Conservation (phyloP, 2,113 vertebrate species). For the Sorex fumeus region DNA sequence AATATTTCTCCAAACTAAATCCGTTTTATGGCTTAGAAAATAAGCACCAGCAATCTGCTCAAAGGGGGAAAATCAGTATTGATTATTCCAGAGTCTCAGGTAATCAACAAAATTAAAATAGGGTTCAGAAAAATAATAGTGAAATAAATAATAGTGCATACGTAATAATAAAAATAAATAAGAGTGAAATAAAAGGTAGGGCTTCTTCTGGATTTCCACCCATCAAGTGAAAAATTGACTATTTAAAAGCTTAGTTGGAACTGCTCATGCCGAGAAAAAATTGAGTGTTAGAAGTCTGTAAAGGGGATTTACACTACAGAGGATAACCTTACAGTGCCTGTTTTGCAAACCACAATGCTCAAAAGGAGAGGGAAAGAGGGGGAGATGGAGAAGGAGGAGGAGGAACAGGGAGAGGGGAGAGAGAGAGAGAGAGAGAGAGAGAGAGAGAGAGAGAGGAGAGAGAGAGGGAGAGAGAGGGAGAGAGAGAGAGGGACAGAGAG, state of each 20-base stretch:
- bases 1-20: not conserved
- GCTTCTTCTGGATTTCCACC: not conserved
- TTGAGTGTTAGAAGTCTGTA: too few relatives aligned
- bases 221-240: not conserved
- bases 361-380: too few relatives aligned
- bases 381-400: too few relatives aligned
- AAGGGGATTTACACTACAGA: too few relatives aligned
- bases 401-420: too few relatives aligned
- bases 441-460: too few relatives aligned
- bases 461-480: too few relatives aligned
- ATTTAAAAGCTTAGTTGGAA: not conserved
- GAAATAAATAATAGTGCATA: not conserved
- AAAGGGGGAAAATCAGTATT: not conserved
- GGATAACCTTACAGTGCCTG: too few relatives aligned
- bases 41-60: not conserved
- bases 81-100: not conserved
- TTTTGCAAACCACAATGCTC: too few relatives aligned
- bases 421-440: too few relatives aligned
- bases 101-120: conserved; percentile 41
- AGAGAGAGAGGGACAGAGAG: too few relatives aligned
- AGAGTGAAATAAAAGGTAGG: not conserved
- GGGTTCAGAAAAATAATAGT: not conserved
- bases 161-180: not conserved
- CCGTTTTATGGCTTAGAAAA: conserved; percentile 38
- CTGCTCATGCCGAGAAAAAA: too few relatives aligned